Evolutionary conservation across 2,797 vertebrate species (phyloP), one percentile per base, ranked within the genome.

Genomic region (Tolypeutes matacus): DNA sequence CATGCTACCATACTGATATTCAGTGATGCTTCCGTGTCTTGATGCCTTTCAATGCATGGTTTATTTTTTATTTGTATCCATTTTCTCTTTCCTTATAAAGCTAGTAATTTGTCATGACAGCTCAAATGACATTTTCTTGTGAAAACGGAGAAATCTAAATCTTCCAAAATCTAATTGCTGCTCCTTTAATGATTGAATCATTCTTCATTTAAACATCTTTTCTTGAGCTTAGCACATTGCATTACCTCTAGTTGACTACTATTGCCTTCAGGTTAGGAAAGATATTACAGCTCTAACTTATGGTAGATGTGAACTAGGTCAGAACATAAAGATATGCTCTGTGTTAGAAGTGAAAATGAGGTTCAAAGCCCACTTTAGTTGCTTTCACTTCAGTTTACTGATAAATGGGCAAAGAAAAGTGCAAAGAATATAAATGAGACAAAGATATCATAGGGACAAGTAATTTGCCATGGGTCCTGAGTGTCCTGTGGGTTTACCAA

Each of bases 351-450:
- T 78, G 3, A 70, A 67, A 89, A 64, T n/a, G 51, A 36, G 46
- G 86, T 7, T 90, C 20, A 49, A 36, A 7, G 15, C 36, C 80
- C 34, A 77, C 14, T 84, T 93, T 84, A 64, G 0, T 72, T 72
- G 31, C 23, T 58, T 39, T 7, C 27, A 25, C 39, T 60, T 75
- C 20, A 60, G 42, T 65, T 87, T 58, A 85, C 46, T 49, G 23
- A 27, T 73, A 1, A 83, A 29, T 65, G 15, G 18, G 9, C 46
- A 81, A 11, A 42, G 1, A 73, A 56, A 73, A 36, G 1, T 46
- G 60, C 46, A 92, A 46, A 51, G 7, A 67, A 91, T 62, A 56
- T 76, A 73, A 94, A 77, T 9, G 42, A 94, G 25, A 72, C 53
- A 75, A 83, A 25, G 10, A 21, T 27, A 29, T 5, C 31, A 14